Conservation (phyloP, 2,113 vertebrate genomes). For the Percopsis transmontana region DNA sequence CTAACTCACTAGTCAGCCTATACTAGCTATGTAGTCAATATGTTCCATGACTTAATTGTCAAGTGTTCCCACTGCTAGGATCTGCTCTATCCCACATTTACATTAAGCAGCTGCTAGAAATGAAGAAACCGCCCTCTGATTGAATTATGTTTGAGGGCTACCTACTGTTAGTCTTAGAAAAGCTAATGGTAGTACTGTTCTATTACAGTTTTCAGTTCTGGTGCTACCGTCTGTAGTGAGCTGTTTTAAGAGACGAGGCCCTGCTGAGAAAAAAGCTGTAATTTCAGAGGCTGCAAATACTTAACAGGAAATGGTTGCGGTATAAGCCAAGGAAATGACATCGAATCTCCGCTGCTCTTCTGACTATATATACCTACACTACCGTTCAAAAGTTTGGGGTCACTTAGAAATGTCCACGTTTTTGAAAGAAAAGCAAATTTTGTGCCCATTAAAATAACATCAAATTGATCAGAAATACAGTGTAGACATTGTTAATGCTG, state of each 20-base stretch:
- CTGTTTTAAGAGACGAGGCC: constrained; percentile 23
- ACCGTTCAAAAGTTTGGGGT: too few species aligned
- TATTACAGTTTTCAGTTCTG: constrained; percentile 19
- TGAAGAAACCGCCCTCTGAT: constrained; percentile 16
- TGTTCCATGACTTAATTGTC: constrained; percentile 19
- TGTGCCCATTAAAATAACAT: too few species aligned
- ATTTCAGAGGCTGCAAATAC: constrained; percentile 72
- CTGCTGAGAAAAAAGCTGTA: constrained; percentile 57
- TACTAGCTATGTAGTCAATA: too few species aligned
- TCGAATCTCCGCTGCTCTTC: constrained; percentile 39
- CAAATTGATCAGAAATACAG: too few species aligned
- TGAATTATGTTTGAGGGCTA: constrained; percentile 12
- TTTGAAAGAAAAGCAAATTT: too few species aligned
- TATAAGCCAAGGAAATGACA: constrained; percentile 72
- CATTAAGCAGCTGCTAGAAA: constrained; percentile 27
- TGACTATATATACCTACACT: constrained; percentile 5
- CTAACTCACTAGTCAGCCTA: too few species aligned
- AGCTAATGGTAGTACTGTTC: constrained; percentile 32
- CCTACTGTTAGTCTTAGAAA: constrained; percentile 17
- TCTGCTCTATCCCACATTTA: not conserved
- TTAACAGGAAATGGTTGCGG: constrained; percentile 79
- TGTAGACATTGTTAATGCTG: too few species aligned
- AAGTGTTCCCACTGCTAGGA: constrained; percentile 11
- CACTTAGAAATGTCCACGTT: too few species aligned
- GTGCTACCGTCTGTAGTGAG: constrained; percentile 41